Evolutionary conservation across 2,888 invertebrate genomes (phyloP), one percentile per base, ranked within the genome.

Genomic region (Chesias legatella): DNA sequence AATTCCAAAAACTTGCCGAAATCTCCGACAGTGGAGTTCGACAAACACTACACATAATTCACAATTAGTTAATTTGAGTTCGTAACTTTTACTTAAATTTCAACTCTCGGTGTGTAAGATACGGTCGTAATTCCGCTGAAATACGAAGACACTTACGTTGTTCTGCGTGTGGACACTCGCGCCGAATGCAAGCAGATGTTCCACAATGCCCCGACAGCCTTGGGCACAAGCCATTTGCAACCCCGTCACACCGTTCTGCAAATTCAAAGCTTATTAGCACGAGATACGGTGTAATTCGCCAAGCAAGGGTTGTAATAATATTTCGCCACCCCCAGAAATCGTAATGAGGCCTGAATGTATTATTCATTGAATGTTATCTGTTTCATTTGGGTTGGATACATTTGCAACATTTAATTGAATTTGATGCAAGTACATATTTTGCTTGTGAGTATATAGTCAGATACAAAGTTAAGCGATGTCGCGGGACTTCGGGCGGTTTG

Each of bases 221-320:
- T 92, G 90, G 45, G 91, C 91, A 56, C 92, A 91, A 8, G 93
- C 93, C 67, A 93, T 89, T 67, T 94, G 93, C 44, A 93, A 78
- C 0, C 92, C 89, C 2, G 92, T 92, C 55, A 90, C 90, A 9
- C 92, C 93, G 69, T 91, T 91, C 93, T 93, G 79, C 10, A 53
- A 48, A 45, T 20, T 48, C 8, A 8, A 32, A 46, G 43, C 32
- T 10, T 51, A 35, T 28, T 1, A 13, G 10, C 5, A 1, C 1
- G 7, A 0, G 1, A 10, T 43, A 50, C 5, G 37, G 30, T 23
- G 7, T 38, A 33, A 25, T 21, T 17, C 13, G 11, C 17, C 25
- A 30, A 10, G 35, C 8, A n/a, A n/a, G n/a, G 13, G 23, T 7
- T 25, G 38, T 27, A 38, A 43, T 46, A 41, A 39, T 32, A 48